Evolutionary conservation across 2,113 vertebrate genomes (phyloP).

Genomic region (Malurus elegans): DNA sequence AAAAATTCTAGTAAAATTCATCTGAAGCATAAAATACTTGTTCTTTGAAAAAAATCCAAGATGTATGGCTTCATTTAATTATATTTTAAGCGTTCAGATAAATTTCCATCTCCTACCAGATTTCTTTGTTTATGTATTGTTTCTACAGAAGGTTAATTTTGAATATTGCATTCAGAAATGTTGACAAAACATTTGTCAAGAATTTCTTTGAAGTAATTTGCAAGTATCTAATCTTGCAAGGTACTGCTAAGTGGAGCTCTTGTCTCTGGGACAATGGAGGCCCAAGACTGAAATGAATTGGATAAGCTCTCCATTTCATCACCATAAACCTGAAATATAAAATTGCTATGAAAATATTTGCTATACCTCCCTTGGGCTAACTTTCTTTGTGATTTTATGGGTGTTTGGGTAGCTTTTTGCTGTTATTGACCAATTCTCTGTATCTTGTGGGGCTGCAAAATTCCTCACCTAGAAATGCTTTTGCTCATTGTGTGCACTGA

Average conservation of each 20-base stretch:
- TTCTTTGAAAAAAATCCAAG: not conserved
- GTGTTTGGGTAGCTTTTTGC: not conserved
- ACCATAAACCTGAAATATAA: not conserved
- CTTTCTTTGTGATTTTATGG: not conserved
- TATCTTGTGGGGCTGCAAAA: not conserved
- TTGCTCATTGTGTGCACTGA: not conserved
- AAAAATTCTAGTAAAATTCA: not conserved
- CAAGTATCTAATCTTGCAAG: not conserved
- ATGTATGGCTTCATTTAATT: not conserved
- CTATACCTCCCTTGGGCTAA: not conserved
- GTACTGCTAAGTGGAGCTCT: not conserved
- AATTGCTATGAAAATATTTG: not conserved
- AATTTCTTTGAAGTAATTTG: conserved; percentile 25
- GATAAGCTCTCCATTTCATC: not conserved
- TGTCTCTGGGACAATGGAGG: not conserved
- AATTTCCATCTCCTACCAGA: not conserved
- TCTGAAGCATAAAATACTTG: not conserved
- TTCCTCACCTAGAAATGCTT: not conserved
- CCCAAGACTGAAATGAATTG: not conserved
- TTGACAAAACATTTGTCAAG: conserved; percentile 27
- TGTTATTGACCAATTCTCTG: not conserved
- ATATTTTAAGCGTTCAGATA: not conserved
- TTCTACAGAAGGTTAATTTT: not conserved
- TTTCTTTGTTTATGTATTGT: not conserved
- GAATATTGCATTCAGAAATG: not conserved